phyloP scores from a whole-genome alignment of 2,888 invertebrate genomes.

The Allolobophora icterica region DNA sequence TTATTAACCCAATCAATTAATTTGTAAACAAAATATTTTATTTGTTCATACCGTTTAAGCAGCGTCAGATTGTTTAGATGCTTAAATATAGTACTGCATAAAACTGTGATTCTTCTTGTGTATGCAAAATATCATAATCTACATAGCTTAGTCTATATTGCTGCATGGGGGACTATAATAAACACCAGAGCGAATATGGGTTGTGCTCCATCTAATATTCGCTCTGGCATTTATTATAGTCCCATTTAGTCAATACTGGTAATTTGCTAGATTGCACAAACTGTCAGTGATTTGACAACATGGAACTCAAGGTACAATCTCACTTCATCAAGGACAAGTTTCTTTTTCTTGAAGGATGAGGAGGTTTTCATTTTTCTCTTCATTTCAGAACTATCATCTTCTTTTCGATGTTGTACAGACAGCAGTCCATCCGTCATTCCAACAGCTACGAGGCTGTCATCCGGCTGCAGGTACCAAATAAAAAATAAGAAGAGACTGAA shows the following conservation, averaged over 20 bases:
- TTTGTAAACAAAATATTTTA: not conserved
- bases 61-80: not conserved
- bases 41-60: not conserved
- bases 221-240: no score
- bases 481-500: not conserved
- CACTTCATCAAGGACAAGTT: not conserved
- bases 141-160: not conserved
- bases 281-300: not conserved
- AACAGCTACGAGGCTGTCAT: slow-evolving; percentile 84
- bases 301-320: not conserved
- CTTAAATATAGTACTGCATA: not conserved
- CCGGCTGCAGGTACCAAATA: slow-evolving; percentile 65
- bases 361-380: slow-evolving; percentile 31
- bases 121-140: not conserved
- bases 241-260: not conserved
- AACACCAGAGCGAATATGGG: no score
- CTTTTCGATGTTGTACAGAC: slow-evolving; percentile 70
- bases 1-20: not conserved
- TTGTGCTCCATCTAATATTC: no score
- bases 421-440: slow-evolving; percentile 92
- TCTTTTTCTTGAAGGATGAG: not conserved
- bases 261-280: not conserved
- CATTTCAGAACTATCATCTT: not conserved
- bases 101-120: not conserved
- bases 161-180: no score